These are phyloP conservation scores for Syrphus vitripennis DNA, from an alignment of 2,888 invertebrate species.

Conservation along the genomic window DNA sequence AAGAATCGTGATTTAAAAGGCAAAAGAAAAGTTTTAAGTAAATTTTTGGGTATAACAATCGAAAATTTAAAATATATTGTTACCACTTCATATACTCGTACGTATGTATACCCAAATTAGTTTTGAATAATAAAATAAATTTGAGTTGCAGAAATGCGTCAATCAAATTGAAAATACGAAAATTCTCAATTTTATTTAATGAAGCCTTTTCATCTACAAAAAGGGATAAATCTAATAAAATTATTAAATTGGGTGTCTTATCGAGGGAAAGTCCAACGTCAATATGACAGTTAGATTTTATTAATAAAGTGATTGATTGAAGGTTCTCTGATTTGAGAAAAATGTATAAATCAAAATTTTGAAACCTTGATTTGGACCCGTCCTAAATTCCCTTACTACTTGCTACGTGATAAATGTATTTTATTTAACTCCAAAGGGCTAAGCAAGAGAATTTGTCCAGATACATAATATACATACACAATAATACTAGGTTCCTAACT, in stretches of 20 bases:
- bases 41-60: background rate
- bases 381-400: too few relatives aligned
- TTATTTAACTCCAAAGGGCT: too few relatives aligned
- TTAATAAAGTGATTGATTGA: background rate
- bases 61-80: background rate
- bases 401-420: too few relatives aligned
- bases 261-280: background rate
- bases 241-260: background rate
- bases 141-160: background rate
- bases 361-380: too few relatives aligned
- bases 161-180: background rate
- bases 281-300: background rate
- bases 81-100: background rate
- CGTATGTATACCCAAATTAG: background rate
- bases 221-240: background rate
- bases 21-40: background rate
- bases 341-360: too few relatives aligned
- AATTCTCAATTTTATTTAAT: background rate
- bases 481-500: too few relatives aligned
- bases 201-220: background rate
- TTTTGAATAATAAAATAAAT: background rate
- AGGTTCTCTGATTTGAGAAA: background rate
- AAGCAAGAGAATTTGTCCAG: too few relatives aligned
- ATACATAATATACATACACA: too few relatives aligned
- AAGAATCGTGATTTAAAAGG: background rate